These are phyloP conservation scores for Myrmecobius fasciatus DNA, from an alignment of 2,113 vertebrate genomes.

Conservation along the genomic window DNA sequence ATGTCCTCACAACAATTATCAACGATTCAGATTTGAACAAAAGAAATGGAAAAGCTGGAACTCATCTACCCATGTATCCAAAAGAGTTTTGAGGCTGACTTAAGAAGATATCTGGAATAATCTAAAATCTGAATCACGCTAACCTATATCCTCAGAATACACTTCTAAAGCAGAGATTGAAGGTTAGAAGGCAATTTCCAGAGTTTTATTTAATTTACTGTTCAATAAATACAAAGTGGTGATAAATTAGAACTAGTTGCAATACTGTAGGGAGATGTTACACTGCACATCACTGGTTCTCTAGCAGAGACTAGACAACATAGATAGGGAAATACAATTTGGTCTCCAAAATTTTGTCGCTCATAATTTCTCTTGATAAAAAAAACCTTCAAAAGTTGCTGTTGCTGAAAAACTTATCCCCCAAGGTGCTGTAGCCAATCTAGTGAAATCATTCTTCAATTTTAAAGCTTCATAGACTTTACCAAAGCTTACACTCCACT, in stretches of 20 bases:
- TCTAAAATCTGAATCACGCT: neutral
- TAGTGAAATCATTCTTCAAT: neutral
- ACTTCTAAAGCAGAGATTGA: neutral
- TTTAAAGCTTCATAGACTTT: neutral
- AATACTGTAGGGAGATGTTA: neutral
- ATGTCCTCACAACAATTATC: conserved; percentile 16
- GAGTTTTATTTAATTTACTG: neutral
- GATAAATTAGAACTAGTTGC: neutral
- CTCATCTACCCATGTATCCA: neutral
- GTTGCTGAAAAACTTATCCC: neutral
- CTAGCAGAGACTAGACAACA: neutral
- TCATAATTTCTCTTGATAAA: neutral
- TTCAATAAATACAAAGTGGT: neutral
- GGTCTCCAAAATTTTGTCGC: neutral
- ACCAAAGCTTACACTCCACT: neutral
- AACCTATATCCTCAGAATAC: neutral
- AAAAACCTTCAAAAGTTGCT: neutral
- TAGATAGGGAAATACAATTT: neutral
- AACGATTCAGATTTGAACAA: neutral
- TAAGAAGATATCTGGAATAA: neutral
- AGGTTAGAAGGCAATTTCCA: neutral
- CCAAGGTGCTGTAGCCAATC: neutral
- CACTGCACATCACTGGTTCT: neutral
- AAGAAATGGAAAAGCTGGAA: neutral
- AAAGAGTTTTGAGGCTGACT: neutral